These are phyloP conservation scores for Caenorhabditis japonica DNA, from an alignment of 2,888 invertebrate species.

Conservation along the genomic window DNA sequence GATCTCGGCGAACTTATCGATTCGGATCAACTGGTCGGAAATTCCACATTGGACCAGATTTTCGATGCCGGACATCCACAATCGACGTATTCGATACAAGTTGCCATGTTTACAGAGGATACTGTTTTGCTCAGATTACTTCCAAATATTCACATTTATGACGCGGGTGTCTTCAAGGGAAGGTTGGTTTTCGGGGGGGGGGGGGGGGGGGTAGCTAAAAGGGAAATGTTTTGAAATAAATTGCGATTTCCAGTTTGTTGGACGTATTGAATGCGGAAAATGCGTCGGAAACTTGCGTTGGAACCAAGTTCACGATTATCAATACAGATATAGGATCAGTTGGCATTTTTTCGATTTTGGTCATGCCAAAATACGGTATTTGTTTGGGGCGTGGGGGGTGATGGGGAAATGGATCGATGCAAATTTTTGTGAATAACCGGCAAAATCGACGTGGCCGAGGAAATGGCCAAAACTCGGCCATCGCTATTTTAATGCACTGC, in stretches of 20 bases:
- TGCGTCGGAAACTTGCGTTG: neutral
- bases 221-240: neutral
- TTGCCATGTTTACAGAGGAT: slow-evolving; percentile 4
- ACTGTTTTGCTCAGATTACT: neutral
- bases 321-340: neutral
- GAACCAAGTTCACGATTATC: slow-evolving; percentile 19
- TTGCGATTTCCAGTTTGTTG: slow-evolving; percentile 1
- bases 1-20: slow-evolving; percentile 14
- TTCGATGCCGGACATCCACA: slow-evolving; percentile 5
- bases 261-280: slow-evolving; percentile 15
- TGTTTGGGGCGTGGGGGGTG: no score
- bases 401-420: no score
- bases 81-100: neutral
- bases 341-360: slow-evolving; percentile 4
- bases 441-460: no score
- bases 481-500: no score
- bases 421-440: no score
- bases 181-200: slow-evolving; percentile 3
- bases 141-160: slow-evolving; percentile 8
- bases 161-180: slow-evolving; percentile 21
- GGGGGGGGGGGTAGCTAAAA: neutral
- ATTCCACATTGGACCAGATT: neutral
- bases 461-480: no score
- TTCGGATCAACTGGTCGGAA: neutral
- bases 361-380: slow-evolving; percentile 2